phyloP scores from a whole-genome alignment of 2,888 invertebrate genomes.

The Lasioglossum marginatum region DNA sequence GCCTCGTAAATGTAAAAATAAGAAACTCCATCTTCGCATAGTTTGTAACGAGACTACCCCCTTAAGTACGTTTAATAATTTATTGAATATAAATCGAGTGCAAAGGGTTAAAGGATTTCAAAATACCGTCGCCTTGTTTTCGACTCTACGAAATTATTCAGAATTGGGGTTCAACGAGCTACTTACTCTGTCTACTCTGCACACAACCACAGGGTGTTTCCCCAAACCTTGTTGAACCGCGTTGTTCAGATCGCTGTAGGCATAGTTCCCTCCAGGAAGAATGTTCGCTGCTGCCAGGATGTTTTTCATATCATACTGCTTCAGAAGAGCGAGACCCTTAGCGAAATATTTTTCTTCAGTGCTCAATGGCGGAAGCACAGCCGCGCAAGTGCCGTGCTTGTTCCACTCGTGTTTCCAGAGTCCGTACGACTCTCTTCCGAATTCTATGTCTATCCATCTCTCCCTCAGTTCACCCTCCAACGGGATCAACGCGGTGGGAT shows the following conservation, averaged over 20 bases:
- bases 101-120: no score
- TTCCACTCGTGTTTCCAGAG: slow-evolving; percentile 94
- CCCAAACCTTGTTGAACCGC: slow-evolving; percentile 86
- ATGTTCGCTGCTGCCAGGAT: slow-evolving; percentile 87
- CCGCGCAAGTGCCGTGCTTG: slow-evolving; percentile 93
- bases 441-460: slow-evolving; percentile 91
- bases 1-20: no score
- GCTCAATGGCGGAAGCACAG: slow-evolving; percentile 86
- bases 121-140: background rate
- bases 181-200: slow-evolving; percentile 86
- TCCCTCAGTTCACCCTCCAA: slow-evolving; percentile 86
- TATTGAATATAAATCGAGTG: no score
- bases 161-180: background rate
- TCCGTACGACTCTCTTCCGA: slow-evolving; percentile 85
- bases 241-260: slow-evolving; percentile 83
- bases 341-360: slow-evolving; percentile 89
- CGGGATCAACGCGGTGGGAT: slow-evolving; percentile 86
- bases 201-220: slow-evolving; percentile 88
- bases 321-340: slow-evolving; percentile 87
- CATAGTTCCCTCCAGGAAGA: slow-evolving; percentile 84
- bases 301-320: slow-evolving; percentile 87
- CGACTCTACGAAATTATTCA: background rate
- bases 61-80: no score
- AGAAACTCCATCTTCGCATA: no score
- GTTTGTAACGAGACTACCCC: no score